Evolutionary conservation across 2,113 vertebrate species (phyloP).

Genomic region (Entelurus aequoreus): DNA sequence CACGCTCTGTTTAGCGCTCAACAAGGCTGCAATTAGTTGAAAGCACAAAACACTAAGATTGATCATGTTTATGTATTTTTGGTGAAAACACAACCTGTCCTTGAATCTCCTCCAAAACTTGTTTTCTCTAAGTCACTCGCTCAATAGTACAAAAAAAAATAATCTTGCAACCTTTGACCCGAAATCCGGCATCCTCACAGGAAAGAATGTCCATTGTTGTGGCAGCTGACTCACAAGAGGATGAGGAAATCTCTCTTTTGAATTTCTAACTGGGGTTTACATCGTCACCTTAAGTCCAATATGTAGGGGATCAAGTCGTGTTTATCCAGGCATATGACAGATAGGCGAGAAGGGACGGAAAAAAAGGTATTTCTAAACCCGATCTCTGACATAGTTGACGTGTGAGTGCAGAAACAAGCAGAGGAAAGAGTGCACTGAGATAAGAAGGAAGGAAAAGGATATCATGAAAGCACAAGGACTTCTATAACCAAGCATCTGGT

Average conservation of each 20-base stretch:
- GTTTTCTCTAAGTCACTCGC: slow-evolving; percentile 22
- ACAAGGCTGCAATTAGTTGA: slow-evolving; percentile 12
- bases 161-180: slow-evolving; percentile 2
- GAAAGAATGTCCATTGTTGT: slow-evolving; percentile 52
- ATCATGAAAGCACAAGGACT: not conserved
- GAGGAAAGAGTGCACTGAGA: not conserved
- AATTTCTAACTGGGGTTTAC: slow-evolving; percentile 43
- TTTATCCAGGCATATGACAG: slow-evolving; percentile 49
- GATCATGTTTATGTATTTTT: not conserved
- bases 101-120: slow-evolving; percentile 17
- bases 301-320: slow-evolving; percentile 52
- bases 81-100: slow-evolving; percentile 17
- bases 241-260: slow-evolving; percentile 46
- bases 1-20: slow-evolving; percentile 11
- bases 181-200: slow-evolving; percentile 37
- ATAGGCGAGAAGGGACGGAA: slow-evolving; percentile 20
- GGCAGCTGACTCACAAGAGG: slow-evolving; percentile 50
- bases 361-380: slow-evolving; percentile 9
- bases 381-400: slow-evolving; percentile 6
- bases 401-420: slow-evolving; percentile 1
- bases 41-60: not conserved
- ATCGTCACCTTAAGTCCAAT: slow-evolving; percentile 38
- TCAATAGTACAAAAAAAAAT: not conserved
- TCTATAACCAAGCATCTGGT: not conserved
- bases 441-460: slow-evolving; percentile 8